Evolutionary conservation across 2,888 invertebrate genomes (phyloP), one percentile per base, ranked within the genome.

Genomic region (Hypercompe scribonia): DNA sequence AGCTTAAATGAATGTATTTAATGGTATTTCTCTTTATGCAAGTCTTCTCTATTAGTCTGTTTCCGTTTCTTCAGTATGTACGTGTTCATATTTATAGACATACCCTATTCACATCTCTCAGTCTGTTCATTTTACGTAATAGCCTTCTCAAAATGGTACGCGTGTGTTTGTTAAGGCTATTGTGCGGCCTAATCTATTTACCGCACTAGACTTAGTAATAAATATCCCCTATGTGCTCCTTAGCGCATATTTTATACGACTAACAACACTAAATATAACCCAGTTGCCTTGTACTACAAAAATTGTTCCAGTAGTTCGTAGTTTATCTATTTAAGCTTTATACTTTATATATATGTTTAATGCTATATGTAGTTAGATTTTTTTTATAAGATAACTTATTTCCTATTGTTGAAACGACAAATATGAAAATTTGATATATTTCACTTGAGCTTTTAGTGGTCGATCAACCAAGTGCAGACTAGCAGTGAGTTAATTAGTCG

Each of bases 131-230:
- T 65, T 65, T 31, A 54, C 28, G 28, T 67, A 72, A 63, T 67
- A n/a, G 67, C 58, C 63, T 67, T 42, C 50, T 67, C 61, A 63
- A 67, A 66, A 63, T 72, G 58, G 61, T 63, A 46, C 58, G 21
- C 61, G 63, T 67, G 61, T 67, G 66, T 63, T 24, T 63, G 67
- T 50, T 50, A 42, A 36, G 65, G 21, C 66, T 71, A 66, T 58
- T 42, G 39, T 71, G 66, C 39, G 66, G 65, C 58, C 65, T 71
- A 71, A 71, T 71, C 66, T 36, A 39, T 66, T 65, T 66, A 71
- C 71, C 71, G 36, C 36, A 58, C 71, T 39, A 33, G 36, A 39
- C 36, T 24, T 33, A 65, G 24, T 24, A 31, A 66, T 54, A 71
- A 66, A 71, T 66, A 66, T 42, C 18, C 70, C 24, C n/a, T 70